A percentile compares a stretch with the other conserved stretches of the same genome.
Evolutionary conservation across 2,888 invertebrate species (phyloP).

Genomic region (Petrolisthes cinctipes): DNA sequence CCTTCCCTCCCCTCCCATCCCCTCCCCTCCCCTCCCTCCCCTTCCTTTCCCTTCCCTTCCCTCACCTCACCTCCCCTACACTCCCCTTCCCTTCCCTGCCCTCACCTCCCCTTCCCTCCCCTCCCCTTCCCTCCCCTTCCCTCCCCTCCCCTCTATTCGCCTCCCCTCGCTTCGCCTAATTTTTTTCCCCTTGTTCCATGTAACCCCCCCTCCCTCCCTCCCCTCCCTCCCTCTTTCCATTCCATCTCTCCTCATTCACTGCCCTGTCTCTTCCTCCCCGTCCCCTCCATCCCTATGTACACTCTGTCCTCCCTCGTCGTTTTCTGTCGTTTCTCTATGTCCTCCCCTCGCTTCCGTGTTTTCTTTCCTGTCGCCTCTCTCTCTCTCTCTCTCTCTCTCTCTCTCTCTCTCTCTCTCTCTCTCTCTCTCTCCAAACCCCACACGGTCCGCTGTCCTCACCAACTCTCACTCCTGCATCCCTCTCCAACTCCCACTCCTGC

Average conservation of each 20-base stretch:
- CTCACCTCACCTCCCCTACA: too few species aligned
- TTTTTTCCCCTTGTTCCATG: neutral
- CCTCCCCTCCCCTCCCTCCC: neutral
- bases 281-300: neutral
- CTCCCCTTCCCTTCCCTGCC: neutral
- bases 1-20: neutral
- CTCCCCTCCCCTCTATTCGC: neutral
- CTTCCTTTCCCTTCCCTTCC: neutral
- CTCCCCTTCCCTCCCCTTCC: neutral
- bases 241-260: neutral
- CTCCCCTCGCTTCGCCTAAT: neutral
- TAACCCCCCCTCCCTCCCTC: neutral
- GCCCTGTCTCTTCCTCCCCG: neutral
- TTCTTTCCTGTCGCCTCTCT: slow-evolving; percentile 18
- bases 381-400: slow-evolving; percentile 35
- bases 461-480: neutral
- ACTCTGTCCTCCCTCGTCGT: neutral
- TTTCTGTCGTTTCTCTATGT: slow-evolving; percentile 18
- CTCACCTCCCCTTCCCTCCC: neutral
- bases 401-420: slow-evolving; percentile 6
- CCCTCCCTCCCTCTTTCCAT: neutral
- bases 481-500: slow-evolving; percentile 3
- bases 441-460: slow-evolving; percentile 21
- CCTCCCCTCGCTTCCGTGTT: slow-evolving; percentile 32
- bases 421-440: slow-evolving; percentile 6